Percentiles rank a stretch among this genome's conserved stretches.
These are phyloP conservation scores for Auanema freiburgensis DNA, from an alignment of 2,888 invertebrate genomes.

Conservation along the genomic window DNA sequence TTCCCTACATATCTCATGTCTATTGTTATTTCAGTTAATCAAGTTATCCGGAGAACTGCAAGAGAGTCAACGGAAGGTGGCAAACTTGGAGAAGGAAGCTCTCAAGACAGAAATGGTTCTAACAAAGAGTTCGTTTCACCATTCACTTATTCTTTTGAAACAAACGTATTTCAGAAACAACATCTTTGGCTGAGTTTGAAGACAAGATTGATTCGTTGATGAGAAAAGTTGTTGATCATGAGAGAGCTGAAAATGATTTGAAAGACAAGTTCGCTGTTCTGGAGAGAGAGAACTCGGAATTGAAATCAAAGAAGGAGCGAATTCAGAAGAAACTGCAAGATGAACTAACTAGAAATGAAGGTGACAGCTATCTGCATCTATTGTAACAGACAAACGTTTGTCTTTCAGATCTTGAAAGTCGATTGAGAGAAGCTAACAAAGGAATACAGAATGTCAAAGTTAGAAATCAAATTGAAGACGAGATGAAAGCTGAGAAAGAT, in stretches of 20 bases:
- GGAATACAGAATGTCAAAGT: conserved; percentile 28
- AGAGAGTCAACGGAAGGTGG: not conserved
- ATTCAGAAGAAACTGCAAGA: conserved; percentile 23
- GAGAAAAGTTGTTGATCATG: conserved; percentile 19
- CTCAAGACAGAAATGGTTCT: not conserved
- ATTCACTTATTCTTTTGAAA: not conserved
- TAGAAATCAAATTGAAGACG: conserved; percentile 30
- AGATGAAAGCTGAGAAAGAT: conserved; percentile 33
- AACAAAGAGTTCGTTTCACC: not conserved
- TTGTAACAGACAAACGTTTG: not conserved
- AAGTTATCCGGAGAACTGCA: not conserved
- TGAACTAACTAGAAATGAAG: conserved; percentile 19
- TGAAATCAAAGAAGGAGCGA: conserved; percentile 26
- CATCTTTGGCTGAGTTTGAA: conserved; percentile 17
- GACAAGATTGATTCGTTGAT: conserved; percentile 30
- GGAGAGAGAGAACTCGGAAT: conserved; percentile 29
- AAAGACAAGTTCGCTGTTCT: conserved; percentile 31
- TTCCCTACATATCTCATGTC: too few species aligned
- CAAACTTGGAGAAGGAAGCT: not conserved
- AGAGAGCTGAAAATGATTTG: conserved; percentile 21
- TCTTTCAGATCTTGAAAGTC: conserved; percentile 30
- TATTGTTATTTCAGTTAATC: too few species aligned
- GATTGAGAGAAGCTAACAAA: conserved; percentile 29
- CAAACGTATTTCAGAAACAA: conserved; percentile 24
- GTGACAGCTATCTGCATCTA: not conserved